phyloP scores from a whole-genome alignment of 2,888 invertebrate genomes.

The Cremastinae sp. region DNA sequence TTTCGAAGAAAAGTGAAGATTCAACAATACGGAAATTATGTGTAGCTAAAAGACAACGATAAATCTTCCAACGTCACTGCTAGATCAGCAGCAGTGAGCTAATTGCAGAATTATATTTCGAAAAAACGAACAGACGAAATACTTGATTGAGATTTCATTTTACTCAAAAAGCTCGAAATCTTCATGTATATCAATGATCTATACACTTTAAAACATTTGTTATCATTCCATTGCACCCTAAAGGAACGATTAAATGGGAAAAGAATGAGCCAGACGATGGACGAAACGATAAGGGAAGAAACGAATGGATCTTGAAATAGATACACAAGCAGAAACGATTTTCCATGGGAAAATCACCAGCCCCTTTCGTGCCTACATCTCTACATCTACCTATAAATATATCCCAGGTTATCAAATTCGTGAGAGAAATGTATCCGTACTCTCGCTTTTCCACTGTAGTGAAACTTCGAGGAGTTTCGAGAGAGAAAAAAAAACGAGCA shows the following conservation, averaged over 20 bases:
- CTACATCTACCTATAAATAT: too few species aligned
- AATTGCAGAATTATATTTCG: too few species aligned
- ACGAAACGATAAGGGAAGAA: conserved; percentile 3
- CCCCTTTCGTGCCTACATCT: conserved; percentile 25
- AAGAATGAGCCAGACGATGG: neutral
- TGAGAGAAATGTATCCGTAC: conserved; percentile 5
- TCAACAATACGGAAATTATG: too few species aligned
- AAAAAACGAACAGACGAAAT: too few species aligned
- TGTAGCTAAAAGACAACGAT: too few species aligned
- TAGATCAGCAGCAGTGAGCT: neutral
- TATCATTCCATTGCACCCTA: neutral
- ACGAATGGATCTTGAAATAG: conserved; percentile 15
- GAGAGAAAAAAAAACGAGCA: conserved; percentile 11
- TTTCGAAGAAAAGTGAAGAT: too few species aligned
- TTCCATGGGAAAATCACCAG: conserved; percentile 53
- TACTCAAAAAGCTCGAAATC: too few species aligned
- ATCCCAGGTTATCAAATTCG: conserved; percentile 44
- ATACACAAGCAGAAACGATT: conserved; percentile 34
- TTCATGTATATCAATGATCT: conserved; percentile 18
- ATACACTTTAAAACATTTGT: neutral
- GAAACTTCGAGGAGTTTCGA: neutral
- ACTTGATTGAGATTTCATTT: too few species aligned
- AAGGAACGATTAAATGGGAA: conserved; percentile 15
- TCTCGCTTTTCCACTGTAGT: neutral
- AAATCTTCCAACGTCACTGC: neutral